These are phyloP conservation scores for Acropora tenuis DNA, from an alignment of 64 coral and sea anemone species.

Conservation along the genomic window DNA sequence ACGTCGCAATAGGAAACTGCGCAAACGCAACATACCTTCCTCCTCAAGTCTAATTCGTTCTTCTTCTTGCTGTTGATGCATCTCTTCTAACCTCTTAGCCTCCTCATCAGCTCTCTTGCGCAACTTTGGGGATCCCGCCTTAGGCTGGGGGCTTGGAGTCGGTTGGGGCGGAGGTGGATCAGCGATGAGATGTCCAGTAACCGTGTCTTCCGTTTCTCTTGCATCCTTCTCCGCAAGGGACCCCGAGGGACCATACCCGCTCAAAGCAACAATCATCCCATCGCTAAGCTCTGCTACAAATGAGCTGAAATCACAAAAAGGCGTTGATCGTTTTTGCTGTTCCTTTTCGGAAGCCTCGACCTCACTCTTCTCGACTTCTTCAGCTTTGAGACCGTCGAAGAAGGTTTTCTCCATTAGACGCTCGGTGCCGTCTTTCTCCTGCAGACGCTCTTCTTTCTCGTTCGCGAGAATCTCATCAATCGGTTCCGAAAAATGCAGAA, in stretches of 20 bases:
- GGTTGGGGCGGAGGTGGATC: conserved; percentile 29
- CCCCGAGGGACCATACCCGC: conserved; percentile 81
- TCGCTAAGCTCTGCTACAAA: conserved; percentile 92
- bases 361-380: conserved; percentile 89
- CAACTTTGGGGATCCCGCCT: conserved; percentile 79
- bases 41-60: conserved; percentile 54
- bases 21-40: conserved; percentile 17
- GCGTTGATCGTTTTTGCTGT: background rate
- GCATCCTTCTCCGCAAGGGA: conserved; percentile 53
- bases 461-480: conserved; percentile 72
- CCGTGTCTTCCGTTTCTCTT: conserved; percentile 2
- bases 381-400: conserved; percentile 6
- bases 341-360: conserved; percentile 82
- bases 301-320: conserved; percentile 87
- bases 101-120: conserved; percentile 93
- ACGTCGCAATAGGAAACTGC: background rate
- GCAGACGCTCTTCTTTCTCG: conserved; percentile 59
- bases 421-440: conserved; percentile 32
- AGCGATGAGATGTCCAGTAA: background rate
- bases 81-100: conserved; percentile 69
- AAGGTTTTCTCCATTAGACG: conserved; percentile 35
- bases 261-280: conserved; percentile 83
- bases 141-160: conserved; percentile 88
- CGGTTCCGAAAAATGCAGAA: conserved; percentile 92
- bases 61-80: conserved; percentile 69